Percentiles rank a stretch among this genome's conserved stretches.
Evolutionary conservation across 2,797 vertebrate genomes (phyloP).

Genomic region (Cephalopachus bancanus): DNA sequence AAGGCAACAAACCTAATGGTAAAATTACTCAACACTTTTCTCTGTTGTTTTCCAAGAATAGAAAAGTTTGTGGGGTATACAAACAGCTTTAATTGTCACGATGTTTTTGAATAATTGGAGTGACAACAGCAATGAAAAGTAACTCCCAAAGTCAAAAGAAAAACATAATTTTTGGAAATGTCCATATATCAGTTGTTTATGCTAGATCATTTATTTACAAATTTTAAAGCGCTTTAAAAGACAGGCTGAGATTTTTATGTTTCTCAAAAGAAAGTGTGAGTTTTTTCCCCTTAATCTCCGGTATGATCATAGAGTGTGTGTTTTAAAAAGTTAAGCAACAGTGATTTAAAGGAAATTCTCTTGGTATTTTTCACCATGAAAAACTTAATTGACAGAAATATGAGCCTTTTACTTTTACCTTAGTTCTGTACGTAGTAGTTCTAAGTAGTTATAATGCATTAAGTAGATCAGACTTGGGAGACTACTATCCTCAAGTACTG

Average conservation of each 20-base stretch:
- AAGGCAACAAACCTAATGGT: not conserved
- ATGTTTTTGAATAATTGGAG: not conserved
- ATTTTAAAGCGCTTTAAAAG: constrained; percentile 18
- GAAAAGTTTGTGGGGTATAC: not conserved
- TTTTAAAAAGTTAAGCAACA: not conserved
- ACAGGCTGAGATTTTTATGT: constrained; percentile 37
- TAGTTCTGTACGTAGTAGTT: not conserved
- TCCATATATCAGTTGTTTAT: not conserved
- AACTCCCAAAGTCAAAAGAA: not conserved
- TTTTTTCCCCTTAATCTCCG: not conserved
- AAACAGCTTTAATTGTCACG: not conserved
- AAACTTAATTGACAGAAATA: not conserved
- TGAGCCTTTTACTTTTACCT: not conserved
- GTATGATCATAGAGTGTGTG: too few relatives aligned
- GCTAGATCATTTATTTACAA: not conserved
- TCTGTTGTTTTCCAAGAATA: constrained; percentile 3
- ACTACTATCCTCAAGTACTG: not conserved
- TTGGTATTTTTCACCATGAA: constrained; percentile 33
- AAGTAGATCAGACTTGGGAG: not conserved
- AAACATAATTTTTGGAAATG: not conserved
- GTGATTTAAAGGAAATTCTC: not conserved
- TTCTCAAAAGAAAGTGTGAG: not conserved
- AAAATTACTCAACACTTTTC: not conserved
- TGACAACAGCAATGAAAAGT: not conserved
- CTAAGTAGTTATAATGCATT: not conserved